These are phyloP conservation scores for Gorsachius magnificus DNA, from an alignment of 2,797 vertebrate species.

Conservation along the genomic window DNA sequence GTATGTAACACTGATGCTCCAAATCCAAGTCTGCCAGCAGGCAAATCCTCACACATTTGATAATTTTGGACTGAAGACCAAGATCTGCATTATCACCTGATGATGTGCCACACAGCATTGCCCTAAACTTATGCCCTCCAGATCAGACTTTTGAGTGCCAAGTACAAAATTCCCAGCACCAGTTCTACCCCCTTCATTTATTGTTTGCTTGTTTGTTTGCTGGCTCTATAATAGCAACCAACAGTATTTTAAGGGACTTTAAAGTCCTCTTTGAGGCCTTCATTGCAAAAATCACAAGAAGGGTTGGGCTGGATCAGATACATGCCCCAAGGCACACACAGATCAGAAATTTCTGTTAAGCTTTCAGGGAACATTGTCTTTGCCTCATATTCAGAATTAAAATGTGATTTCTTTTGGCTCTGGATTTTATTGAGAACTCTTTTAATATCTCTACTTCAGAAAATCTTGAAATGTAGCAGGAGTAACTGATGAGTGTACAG, in stretches of 20 bases:
- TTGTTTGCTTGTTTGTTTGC: neutral
- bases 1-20: neutral
- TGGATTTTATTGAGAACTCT: neutral
- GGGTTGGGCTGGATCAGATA: neutral
- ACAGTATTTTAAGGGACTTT: neutral
- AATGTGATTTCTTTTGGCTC: neutral
- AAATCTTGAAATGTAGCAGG: neutral
- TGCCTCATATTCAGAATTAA: neutral
- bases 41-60: neutral
- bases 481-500: neutral
- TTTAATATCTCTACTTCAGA: neutral
- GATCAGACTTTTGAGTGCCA: neutral
- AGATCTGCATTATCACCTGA: neutral
- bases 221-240: neutral
- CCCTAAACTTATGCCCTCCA: neutral
- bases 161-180: neutral
- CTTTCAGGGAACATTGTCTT: neutral
- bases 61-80: neutral
- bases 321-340: neutral
- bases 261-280: neutral
- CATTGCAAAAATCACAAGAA: neutral
- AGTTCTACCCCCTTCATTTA: neutral
- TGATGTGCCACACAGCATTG: accelerated
- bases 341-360: neutral
- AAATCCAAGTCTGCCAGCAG: neutral